These are phyloP conservation scores for Rhynchonycteris naso DNA, from an alignment of 2,797 vertebrate species.

Conservation along the genomic window DNA sequence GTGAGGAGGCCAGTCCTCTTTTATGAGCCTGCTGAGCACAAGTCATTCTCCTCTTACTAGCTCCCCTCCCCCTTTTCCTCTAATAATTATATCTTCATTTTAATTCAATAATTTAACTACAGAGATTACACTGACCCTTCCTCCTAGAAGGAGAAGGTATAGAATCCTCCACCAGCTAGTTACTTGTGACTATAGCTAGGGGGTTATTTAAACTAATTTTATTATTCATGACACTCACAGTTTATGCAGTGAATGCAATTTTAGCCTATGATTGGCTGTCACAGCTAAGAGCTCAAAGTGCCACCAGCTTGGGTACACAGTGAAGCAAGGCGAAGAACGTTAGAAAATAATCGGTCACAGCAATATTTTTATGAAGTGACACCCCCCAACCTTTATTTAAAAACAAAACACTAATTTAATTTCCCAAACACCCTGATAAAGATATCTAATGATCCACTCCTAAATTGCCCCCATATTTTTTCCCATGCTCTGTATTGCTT, in stretches of 20 bases:
- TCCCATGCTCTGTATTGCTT: slow-evolving; percentile 81
- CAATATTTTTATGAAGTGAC: slow-evolving; percentile 81
- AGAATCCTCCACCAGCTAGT: slow-evolving; percentile 76
- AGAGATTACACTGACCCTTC: slow-evolving; percentile 43
- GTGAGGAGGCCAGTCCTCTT: not conserved
- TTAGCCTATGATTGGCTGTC: slow-evolving; percentile 84
- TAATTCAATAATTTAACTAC: slow-evolving; percentile 65
- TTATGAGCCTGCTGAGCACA: not conserved
- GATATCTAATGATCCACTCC: slow-evolving; percentile 86
- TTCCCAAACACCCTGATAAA: slow-evolving; percentile 84
- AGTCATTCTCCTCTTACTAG: not conserved
- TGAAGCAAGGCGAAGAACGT: slow-evolving; percentile 79
- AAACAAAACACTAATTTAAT: slow-evolving; percentile 86
- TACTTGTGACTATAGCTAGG: slow-evolving; percentile 80
- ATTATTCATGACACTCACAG: slow-evolving; percentile 82
- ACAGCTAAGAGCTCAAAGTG: slow-evolving; percentile 84
- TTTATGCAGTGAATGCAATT: slow-evolving; percentile 86
- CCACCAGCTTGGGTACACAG: slow-evolving; percentile 81
- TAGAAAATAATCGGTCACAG: slow-evolving; percentile 84
- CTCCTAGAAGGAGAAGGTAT: slow-evolving; percentile 74
- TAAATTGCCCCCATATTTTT: slow-evolving; percentile 87
- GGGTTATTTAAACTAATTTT: slow-evolving; percentile 86
- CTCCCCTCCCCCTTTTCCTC: too few relatives aligned
- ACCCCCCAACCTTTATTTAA: slow-evolving; percentile 81
- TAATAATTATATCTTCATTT: slow-evolving; percentile 49